Conservation (phyloP, 2,113 vertebrate genomes). For the mouse (Mus musculus) region GRCm39 chrX:48074501-48075000, state of each 20-base stretch:
- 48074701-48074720: conserved; percentile 72
- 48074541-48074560: conserved; percentile 55
- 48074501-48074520: conserved; percentile 5
- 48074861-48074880: conserved; percentile 40
- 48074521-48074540: conserved; percentile 55
- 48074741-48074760: conserved; percentile 44
- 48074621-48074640: conserved; percentile 8
- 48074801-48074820: conserved; percentile 23
- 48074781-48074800: conserved; percentile 67
- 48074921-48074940: conserved; percentile 22
- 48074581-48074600: conserved; percentile 39
- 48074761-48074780: conserved; percentile 50
- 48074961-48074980: conserved; percentile 18
- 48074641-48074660: conserved; percentile 48
- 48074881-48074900: conserved; percentile 62
- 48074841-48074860: conserved; percentile 67
- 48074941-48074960: conserved; percentile 55
- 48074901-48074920: conserved; percentile 47
- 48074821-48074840: conserved; percentile 30
- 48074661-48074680: conserved; percentile 53
- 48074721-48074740: conserved; percentile 42
- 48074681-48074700: conserved; percentile 50
- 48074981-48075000: neutral
- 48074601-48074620: conserved; percentile 42
- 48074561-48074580: conserved; percentile 39